Evolutionary conservation across 2,113 vertebrate genomes (phyloP).

Genomic region (Phycodurus eques): DNA sequence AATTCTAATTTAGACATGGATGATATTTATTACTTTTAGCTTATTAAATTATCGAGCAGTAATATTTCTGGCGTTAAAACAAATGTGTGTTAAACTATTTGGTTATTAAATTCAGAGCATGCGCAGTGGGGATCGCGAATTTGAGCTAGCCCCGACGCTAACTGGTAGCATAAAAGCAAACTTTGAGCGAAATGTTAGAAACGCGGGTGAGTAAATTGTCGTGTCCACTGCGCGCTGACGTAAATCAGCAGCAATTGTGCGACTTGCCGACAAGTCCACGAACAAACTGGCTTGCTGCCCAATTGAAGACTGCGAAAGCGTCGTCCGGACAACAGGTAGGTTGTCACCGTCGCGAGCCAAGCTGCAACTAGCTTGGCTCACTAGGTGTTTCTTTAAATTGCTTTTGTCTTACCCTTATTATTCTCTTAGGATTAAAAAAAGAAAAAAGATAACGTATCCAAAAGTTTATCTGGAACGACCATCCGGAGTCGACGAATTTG

Average conservation of each 20-base stretch:
- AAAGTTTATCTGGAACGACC: background rate
- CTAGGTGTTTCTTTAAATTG: background rate
- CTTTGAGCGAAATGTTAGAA: background rate
- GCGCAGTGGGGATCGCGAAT: background rate
- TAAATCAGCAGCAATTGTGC: background rate
- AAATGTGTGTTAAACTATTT: background rate
- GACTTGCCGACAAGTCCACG: background rate
- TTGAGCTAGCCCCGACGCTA: slow-evolving; percentile 23
- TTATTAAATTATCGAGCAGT: background rate
- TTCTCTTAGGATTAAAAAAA: background rate
- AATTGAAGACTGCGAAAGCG: background rate
- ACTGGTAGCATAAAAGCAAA: slow-evolving; percentile 32
- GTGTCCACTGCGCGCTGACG: background rate
- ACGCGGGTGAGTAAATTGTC: background rate
- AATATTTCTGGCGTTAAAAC: background rate
- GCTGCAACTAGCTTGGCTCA: background rate
- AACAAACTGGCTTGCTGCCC: background rate
- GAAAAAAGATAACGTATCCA: background rate
- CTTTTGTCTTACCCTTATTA: background rate
- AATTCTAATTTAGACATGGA: too few relatives aligned
- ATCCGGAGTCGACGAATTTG: background rate
- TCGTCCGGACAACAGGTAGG: slow-evolving; percentile 56
- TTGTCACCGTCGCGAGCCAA: background rate
- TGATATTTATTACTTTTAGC: too few relatives aligned
- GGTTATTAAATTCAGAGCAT: background rate